Evolutionary conservation across 1,140 invertebrate genomes (phyloP), one percentile per base, ranked within the genome.

Genomic region (Hyphantria cunea): DNA sequence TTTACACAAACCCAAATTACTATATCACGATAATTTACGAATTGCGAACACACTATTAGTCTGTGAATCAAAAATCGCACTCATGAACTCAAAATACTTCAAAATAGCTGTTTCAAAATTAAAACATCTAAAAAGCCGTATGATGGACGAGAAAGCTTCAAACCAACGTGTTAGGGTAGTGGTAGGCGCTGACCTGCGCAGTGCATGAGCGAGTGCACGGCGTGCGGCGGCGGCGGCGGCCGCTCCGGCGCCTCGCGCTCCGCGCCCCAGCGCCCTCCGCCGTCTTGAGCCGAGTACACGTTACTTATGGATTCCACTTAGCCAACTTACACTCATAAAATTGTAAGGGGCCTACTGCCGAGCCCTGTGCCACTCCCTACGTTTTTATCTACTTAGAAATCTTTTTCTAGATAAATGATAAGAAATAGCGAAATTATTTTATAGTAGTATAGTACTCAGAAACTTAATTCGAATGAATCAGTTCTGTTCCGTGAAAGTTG

Each of bases 131-230:
- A 25, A 25, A 25, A 25, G 17, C 17, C 17, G 17, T 25, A 25
- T 25, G 17, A 25, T 25, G 2, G 17, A 25, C 17, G 17, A 3
- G n/a, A 39, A 39, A 39, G 37, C 37, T 39, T 39, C 37, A 39
- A 39, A 44, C 41, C 41, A 13, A 10, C 34, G 11, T 37, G 34
- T 37, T 25, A 25, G 17, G 17, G 17, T 25, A 25, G 37, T 10
- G 37, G 12, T 1, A 44, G 2, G 11, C 25, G n/a, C 79, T 72
- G 69, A 94, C 94, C 94, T 94, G 96, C 96, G 94, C 95, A 96
- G 82, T 97, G 95, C 91, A 97, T 94, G 77, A 97, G 92, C 88
- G 95, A 95, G 68, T 95, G 95, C 66, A 96, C 94, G 81, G 94
- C 94, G 81, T 94, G 94, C 71, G 92, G 91, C 86, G 91, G 93